Evolutionary conservation across 92 coral and sea anemone species (phyloP).

Genomic region (Actinernus sp.): DNA sequence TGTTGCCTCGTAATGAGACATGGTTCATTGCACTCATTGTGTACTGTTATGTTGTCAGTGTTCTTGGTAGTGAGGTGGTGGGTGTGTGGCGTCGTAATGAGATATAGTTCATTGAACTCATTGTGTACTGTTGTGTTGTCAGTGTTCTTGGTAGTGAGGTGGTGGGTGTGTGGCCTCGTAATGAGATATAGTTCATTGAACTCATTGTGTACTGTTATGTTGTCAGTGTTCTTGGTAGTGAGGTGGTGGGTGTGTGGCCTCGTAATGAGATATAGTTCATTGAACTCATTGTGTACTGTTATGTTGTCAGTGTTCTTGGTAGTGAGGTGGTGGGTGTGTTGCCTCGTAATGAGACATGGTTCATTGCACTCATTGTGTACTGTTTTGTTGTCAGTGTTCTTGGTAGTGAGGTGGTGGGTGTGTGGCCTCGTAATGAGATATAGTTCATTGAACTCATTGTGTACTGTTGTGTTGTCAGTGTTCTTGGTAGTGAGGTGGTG

Average conservation of each 20-base stretch:
- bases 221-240: constrained; percentile 91
- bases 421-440: constrained; percentile 98
- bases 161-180: too few species aligned
- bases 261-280: too few species aligned
- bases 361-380: background rate
- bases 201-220: background rate
- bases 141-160: too few species aligned
- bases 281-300: too few species aligned
- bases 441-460: too few species aligned
- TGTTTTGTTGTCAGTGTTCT: constrained; percentile 68
- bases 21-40: too few species aligned
- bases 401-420: constrained; percentile 94
- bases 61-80: constrained; percentile 91
- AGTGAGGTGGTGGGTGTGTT: constrained; percentile 94
- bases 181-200: too few species aligned
- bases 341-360: constrained; percentile 98
- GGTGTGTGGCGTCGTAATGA: constrained; percentile 98
- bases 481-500: too few species aligned
- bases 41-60: constrained; percentile 51
- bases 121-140: too few species aligned
- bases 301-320: constrained; percentile 81
- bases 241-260: constrained; percentile 96
- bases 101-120: too few species aligned
- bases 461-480: too few species aligned
- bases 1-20: constrained; percentile 98